Conservation (phyloP, 2,888 invertebrate genomes). For the Xestobium rufovillosum region DNA sequence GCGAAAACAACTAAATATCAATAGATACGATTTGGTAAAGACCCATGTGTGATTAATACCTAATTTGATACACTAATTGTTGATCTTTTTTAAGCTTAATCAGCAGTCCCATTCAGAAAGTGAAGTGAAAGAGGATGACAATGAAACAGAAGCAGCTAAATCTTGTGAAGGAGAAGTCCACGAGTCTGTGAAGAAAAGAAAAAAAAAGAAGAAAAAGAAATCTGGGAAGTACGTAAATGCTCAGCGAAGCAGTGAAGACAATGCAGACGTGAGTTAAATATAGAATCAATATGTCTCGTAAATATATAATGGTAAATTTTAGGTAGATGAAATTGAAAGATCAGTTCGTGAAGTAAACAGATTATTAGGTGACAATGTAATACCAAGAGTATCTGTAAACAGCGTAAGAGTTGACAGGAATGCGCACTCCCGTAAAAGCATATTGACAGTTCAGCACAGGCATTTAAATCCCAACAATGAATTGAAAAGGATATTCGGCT, state of each 20-base stretch:
- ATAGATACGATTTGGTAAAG: slow-evolving; percentile 64
- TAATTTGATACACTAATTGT: neutral
- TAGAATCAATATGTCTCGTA: slow-evolving; percentile 7
- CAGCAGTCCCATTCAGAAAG: slow-evolving; percentile 60
- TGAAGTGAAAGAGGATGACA: slow-evolving; percentile 62
- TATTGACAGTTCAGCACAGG: slow-evolving; percentile 59
- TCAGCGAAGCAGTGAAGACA: slow-evolving; percentile 55
- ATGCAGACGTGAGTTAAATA: slow-evolving; percentile 49
- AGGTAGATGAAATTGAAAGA: slow-evolving; percentile 60
- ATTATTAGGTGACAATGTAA: slow-evolving; percentile 51
- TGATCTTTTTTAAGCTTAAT: slow-evolving; percentile 47
- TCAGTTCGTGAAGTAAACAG: slow-evolving; percentile 61
- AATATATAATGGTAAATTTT: too few relatives aligned
- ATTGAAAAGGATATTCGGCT: slow-evolving; percentile 73
- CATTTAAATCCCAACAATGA: slow-evolving; percentile 74
- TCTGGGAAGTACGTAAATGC: slow-evolving; percentile 45
- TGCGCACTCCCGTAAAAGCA: slow-evolving; percentile 38
- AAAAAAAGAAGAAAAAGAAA: slow-evolving; percentile 60
- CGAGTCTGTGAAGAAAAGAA: slow-evolving; percentile 49
- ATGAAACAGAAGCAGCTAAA: slow-evolving; percentile 53
- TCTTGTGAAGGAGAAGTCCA: slow-evolving; percentile 45
- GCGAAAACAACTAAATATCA: slow-evolving; percentile 54
- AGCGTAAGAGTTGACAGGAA: slow-evolving; percentile 31
- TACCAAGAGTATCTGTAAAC: slow-evolving; percentile 24
- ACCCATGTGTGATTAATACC: slow-evolving; percentile 1